A percentile compares a stretch with the other conserved stretches of the same genome.
These are phyloP conservation scores for Catharus ustulatus DNA, from an alignment of 2,797 vertebrate genomes.

Conservation along the genomic window DNA sequence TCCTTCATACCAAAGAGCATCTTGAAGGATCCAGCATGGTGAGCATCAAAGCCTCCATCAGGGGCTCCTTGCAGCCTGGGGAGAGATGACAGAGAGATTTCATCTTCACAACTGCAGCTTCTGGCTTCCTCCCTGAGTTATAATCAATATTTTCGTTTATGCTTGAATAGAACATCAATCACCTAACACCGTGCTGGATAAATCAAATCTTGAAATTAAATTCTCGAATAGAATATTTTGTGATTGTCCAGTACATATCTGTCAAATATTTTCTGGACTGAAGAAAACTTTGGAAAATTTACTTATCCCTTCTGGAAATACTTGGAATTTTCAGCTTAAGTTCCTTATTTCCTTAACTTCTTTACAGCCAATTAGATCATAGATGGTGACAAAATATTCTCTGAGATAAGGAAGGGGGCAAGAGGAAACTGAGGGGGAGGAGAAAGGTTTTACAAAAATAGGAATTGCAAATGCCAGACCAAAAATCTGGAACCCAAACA, in stretches of 20 bases:
- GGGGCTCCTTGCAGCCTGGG: not conserved
- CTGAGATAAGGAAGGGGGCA: not conserved
- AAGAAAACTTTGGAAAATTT: not conserved
- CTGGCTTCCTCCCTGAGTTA: not conserved
- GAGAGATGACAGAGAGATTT: not conserved
- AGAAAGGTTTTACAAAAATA: not conserved
- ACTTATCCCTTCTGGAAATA: not conserved
- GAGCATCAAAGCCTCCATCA: not conserved
- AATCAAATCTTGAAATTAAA: conserved; percentile 30
- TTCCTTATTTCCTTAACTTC: not conserved
- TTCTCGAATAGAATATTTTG: not conserved
- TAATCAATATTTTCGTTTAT: conserved; percentile 20
- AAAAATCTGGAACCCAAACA: not conserved
- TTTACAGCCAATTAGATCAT: not conserved
- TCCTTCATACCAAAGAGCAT: not conserved
- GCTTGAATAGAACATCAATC: conserved; percentile 7
- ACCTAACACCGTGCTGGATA: not conserved
- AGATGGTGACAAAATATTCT: not conserved
- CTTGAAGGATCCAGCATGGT: not conserved
- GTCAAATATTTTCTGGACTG: not conserved
- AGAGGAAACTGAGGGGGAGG: not conserved
- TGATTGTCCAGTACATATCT: not conserved
- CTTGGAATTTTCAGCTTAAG: not conserved
- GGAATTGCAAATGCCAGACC: not conserved
- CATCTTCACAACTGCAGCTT: not conserved